phyloP scores from a whole-genome alignment of 2,113 vertebrate genomes.

The Lepus americanus region DNA sequence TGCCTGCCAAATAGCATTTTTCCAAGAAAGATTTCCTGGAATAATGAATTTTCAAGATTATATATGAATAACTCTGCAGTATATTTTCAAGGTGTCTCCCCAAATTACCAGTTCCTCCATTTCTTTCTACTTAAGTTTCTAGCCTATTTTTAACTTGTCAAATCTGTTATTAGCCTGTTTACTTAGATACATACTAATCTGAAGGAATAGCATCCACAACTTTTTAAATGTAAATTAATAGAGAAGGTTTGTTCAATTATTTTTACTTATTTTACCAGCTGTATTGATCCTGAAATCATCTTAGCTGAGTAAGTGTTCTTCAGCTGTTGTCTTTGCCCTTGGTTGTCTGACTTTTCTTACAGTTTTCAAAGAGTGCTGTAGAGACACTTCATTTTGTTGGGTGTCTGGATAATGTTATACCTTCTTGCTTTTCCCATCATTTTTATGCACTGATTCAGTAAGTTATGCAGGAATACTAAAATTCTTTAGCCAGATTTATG shows the following conservation, averaged over 20 bases:
- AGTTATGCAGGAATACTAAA: slow-evolving; percentile 9
- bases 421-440: background rate
- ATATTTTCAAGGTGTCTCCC: background rate
- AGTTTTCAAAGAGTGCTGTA: background rate
- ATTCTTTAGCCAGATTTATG: background rate
- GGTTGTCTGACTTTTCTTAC: background rate
- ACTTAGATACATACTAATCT: background rate
- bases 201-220: background rate
- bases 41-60: background rate
- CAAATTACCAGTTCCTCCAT: background rate
- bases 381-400: background rate
- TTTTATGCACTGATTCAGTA: background rate
- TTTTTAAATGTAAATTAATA: slow-evolving; percentile 35
- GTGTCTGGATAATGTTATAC: background rate
- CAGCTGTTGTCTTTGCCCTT: background rate
- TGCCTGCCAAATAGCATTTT: background rate
- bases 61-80: background rate
- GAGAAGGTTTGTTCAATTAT: slow-evolving; percentile 3
- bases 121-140: background rate
- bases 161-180: background rate
- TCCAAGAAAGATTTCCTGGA: background rate
- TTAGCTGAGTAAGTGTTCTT: background rate
- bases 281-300: background rate
- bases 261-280: background rate
- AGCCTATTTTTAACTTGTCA: slow-evolving; percentile 31